Conservation (phyloP, 1,140 invertebrate genomes). For the Parasteatoda tepidariorum region DNA sequence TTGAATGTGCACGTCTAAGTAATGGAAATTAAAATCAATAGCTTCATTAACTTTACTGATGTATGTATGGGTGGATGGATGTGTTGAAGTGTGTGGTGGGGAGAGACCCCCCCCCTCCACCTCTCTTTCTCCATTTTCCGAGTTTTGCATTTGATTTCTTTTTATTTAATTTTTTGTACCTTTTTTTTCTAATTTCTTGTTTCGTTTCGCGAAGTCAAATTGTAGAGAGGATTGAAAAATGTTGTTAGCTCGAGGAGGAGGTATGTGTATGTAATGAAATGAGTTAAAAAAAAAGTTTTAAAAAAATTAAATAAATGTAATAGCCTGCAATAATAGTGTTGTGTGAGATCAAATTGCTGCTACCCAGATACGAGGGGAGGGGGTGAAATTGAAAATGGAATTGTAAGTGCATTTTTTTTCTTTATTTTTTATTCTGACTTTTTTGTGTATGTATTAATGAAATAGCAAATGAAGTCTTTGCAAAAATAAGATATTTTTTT, state of each 20-base stretch:
- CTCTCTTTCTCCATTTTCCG: neutral
- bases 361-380: neutral
- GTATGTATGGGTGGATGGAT: constrained; percentile 54
- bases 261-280: constrained; percentile 51
- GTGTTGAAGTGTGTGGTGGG: neutral
- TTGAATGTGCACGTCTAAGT: constrained; percentile 39
- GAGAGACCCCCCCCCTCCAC: neutral
- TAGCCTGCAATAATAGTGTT: constrained; percentile 59
- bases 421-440: neutral
- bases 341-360: constrained; percentile 41
- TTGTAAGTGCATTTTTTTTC: constrained; percentile 53
- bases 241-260: constrained; percentile 31
- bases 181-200: constrained; percentile 48
- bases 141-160: constrained; percentile 24
- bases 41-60: constrained; percentile 60
- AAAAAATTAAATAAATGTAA: constrained; percentile 34
- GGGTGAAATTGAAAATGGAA: constrained; percentile 40
- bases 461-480: constrained; percentile 55
- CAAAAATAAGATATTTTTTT: constrained; percentile 54
- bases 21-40: constrained; percentile 62
- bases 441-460: constrained; percentile 39
- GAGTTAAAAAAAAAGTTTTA: too few relatives aligned
- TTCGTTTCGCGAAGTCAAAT: constrained; percentile 55
- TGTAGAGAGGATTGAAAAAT: constrained; percentile 42
- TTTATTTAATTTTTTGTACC: neutral